Conservation (phyloP, 2,797 vertebrate genomes). For the Eulemur albifrons region DNA sequence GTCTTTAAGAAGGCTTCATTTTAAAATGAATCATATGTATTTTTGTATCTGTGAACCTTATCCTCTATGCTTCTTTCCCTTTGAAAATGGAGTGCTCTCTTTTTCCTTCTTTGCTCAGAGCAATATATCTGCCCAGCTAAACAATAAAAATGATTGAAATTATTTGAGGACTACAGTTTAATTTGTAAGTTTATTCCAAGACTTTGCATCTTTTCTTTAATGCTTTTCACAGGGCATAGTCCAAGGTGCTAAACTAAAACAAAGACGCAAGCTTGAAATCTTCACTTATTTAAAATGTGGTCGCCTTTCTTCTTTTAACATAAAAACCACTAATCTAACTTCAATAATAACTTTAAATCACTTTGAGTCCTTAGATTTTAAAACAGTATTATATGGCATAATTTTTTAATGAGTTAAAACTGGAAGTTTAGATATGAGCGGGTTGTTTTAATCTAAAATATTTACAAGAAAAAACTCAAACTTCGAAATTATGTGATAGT, state of each 20-base stretch:
- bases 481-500: constrained; percentile 24
- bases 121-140: constrained; percentile 27
- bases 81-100: constrained; percentile 17
- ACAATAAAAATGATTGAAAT: constrained; percentile 57
- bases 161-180: constrained; percentile 32
- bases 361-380: background rate
- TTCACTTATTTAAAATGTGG: constrained; percentile 17
- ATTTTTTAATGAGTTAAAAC: constrained; percentile 31
- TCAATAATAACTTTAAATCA: background rate
- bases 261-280: background rate
- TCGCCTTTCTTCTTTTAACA: constrained; percentile 2
- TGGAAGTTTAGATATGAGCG: background rate
- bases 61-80: constrained; percentile 29
- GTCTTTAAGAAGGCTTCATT: background rate
- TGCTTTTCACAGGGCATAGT: background rate
- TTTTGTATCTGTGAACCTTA: constrained; percentile 47
- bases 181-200: constrained; percentile 39
- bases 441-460: constrained; percentile 15
- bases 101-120: background rate
- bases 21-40: constrained; percentile 24
- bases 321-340: background rate
- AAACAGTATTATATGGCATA: background rate
- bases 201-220: constrained; percentile 31
- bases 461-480: constrained; percentile 24
- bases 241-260: constrained; percentile 2